Evolutionary conservation across 2,888 invertebrate species (phyloP).

Genomic region (Pollenia labialis): DNA sequence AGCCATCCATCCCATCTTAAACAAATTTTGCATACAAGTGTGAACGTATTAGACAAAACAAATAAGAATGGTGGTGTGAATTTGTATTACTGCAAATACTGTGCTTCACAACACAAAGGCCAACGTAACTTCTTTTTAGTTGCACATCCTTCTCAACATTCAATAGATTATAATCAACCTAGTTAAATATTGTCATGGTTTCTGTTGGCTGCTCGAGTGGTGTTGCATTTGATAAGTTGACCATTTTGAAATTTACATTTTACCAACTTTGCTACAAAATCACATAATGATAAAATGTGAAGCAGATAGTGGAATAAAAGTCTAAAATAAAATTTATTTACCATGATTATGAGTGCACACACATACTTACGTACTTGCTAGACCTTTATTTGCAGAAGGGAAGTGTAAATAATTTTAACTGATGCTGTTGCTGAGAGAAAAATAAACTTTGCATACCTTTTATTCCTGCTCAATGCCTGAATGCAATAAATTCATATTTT

Average conservation of each 20-base stretch:
- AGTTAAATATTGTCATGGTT: constrained; percentile 42
- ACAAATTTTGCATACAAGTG: neutral
- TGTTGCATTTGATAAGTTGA: neutral
- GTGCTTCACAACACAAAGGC: neutral
- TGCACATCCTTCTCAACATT: neutral
- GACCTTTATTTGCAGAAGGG: constrained; percentile 12
- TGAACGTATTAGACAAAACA: neutral
- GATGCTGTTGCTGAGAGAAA: constrained; percentile 34
- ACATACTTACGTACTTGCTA: constrained; percentile 1
- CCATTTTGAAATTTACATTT: constrained; percentile 37
- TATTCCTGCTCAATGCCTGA: neutral
- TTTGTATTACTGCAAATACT: constrained; percentile 4
- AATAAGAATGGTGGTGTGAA: constrained; percentile 13
- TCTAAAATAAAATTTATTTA: constrained; percentile 9
- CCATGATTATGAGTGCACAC: neutral
- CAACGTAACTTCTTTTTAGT: constrained; percentile 2
- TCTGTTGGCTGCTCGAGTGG: too few species aligned
- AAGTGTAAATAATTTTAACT: constrained; percentile 33
- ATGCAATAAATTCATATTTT: constrained; percentile 18
- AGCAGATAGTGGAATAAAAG: neutral
- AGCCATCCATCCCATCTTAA: neutral
- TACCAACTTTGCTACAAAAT: constrained; percentile 11
- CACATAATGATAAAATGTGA: too few species aligned
- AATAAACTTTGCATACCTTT: neutral
- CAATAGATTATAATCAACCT: constrained; percentile 64